Percentiles rank a stretch among this genome's conserved stretches.
Conservation (phyloP, 1,140 invertebrate genomes). For the Papilio aristodemus region DNA sequence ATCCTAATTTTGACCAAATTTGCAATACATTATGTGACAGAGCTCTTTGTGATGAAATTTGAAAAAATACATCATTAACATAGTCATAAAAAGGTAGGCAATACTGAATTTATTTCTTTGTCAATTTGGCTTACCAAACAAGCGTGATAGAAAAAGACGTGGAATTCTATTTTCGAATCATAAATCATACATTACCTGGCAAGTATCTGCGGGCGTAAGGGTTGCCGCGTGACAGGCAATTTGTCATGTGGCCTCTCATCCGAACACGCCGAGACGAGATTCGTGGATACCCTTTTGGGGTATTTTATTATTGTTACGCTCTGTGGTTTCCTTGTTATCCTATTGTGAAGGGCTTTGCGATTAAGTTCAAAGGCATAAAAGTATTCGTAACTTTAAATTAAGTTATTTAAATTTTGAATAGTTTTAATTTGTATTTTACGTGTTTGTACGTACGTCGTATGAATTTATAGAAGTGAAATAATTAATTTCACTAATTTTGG, state of each 20-base stretch:
- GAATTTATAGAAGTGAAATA: too few relatives aligned
- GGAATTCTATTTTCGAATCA: slow-evolving; percentile 58
- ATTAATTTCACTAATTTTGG: not conserved
- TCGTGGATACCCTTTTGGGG: slow-evolving; percentile 51
- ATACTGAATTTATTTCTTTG: slow-evolving; percentile 12
- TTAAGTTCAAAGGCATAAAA: slow-evolving; percentile 13
- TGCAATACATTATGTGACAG: too few relatives aligned
- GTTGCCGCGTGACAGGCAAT: slow-evolving; percentile 69
- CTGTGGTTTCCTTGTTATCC: slow-evolving; percentile 35
- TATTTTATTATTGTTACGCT: slow-evolving; percentile 62
- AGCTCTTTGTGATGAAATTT: too few relatives aligned
- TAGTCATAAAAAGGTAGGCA: slow-evolving; percentile 1
- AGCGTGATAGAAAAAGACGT: slow-evolving; percentile 27
- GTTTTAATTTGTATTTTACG: not conserved
- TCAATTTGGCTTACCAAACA: slow-evolving; percentile 26
- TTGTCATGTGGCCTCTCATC: slow-evolving; percentile 66
- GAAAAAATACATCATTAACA: not conserved
- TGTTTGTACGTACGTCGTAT: too few relatives aligned
- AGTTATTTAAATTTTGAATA: slow-evolving; percentile 5
- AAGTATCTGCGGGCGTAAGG: slow-evolving; percentile 53
- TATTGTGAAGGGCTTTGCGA: slow-evolving; percentile 36
- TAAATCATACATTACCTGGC: slow-evolving; percentile 77
- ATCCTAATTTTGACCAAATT: too few relatives aligned
- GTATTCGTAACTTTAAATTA: slow-evolving; percentile 5
- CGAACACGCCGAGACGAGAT: slow-evolving; percentile 53